These are phyloP conservation scores for Campylorhamphus procurvoides DNA, from an alignment of 2,113 vertebrate genomes.

Conservation along the genomic window DNA sequence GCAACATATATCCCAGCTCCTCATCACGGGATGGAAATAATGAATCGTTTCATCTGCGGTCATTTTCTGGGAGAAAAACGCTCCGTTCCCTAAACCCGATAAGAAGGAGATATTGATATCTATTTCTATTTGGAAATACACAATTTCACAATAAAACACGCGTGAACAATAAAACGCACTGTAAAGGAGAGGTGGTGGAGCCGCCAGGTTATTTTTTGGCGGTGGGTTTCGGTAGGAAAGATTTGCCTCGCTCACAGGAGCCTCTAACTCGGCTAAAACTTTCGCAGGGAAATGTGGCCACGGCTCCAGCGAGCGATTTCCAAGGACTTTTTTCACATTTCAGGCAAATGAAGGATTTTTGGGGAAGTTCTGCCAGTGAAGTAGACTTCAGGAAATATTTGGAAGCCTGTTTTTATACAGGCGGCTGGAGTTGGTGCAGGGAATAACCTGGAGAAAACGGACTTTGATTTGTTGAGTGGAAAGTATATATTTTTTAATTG, in stretches of 20 bases:
- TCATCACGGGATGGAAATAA: not conserved
- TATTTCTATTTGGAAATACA: conserved; percentile 70
- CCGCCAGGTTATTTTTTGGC: not conserved
- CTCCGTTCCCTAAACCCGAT: conserved; percentile 58
- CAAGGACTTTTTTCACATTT: not conserved
- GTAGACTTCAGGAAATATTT: not conserved
- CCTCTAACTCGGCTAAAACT: not conserved
- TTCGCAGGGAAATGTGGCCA: not conserved
- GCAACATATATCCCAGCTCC: not conserved
- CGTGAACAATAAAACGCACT: conserved; percentile 60
- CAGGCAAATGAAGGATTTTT: not conserved
- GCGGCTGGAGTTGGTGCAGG: not conserved
- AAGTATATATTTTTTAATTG: not conserved
- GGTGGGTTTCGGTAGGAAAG: not conserved
- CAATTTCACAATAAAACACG: conserved; percentile 76
- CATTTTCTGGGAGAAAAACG: not conserved
- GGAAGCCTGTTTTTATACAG: not conserved
- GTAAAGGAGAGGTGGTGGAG: not conserved
- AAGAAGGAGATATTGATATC: conserved; percentile 49
- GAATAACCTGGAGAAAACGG: not conserved
- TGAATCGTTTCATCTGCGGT: not conserved
- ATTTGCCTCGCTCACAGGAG: not conserved
- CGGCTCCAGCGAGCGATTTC: not conserved
- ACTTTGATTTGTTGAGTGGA: not conserved
- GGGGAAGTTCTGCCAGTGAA: not conserved